A percentile compares a stretch with the other conserved stretches of the same genome.
Conservation (phyloP, 1,140 invertebrate genomes). For the Drosophila paulistorum region DNA sequence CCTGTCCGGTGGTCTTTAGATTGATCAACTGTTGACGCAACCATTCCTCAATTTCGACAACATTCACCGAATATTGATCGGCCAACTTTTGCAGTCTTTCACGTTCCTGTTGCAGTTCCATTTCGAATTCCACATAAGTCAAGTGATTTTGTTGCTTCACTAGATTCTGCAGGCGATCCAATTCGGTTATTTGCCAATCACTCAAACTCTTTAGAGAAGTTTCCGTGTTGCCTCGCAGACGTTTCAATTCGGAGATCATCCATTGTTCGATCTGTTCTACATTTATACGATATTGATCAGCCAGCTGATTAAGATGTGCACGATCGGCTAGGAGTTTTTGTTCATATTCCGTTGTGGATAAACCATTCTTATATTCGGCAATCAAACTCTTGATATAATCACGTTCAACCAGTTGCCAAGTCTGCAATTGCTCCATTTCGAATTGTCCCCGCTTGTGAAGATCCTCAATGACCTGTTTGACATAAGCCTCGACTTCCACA, state of each 20-base stretch:
- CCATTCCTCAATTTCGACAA: conserved; percentile 74
- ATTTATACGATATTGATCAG: conserved; percentile 70
- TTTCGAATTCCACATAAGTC: conserved; percentile 72
- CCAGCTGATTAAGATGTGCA: conserved; percentile 68
- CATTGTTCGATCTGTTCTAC: conserved; percentile 78
- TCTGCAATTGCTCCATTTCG: conserved; percentile 70
- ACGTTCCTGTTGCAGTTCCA: conserved; percentile 70
- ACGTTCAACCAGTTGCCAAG: conserved; percentile 72
- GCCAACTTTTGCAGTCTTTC: conserved; percentile 65
- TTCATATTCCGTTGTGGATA: conserved; percentile 71
- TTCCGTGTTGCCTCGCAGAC: conserved; percentile 60
- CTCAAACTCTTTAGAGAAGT: conserved; percentile 60
- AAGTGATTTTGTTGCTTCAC: conserved; percentile 70
- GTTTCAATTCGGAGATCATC: conserved; percentile 75
- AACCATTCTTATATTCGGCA: conserved; percentile 61
- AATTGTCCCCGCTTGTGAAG: conserved; percentile 71
- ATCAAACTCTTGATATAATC: conserved; percentile 74
- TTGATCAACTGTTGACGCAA: conserved; percentile 73
- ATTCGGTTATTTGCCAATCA: conserved; percentile 68
- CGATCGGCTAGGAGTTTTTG: conserved; percentile 65
- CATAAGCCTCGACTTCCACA: conserved; percentile 68
- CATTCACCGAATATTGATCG: conserved; percentile 73
- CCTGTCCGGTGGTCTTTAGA: conserved; percentile 65
- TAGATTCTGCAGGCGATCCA: conserved; percentile 67
- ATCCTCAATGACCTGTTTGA: conserved; percentile 73